These are phyloP conservation scores for Indicator indicator DNA, from an alignment of 2,113 vertebrate genomes.

Conservation along the genomic window DNA sequence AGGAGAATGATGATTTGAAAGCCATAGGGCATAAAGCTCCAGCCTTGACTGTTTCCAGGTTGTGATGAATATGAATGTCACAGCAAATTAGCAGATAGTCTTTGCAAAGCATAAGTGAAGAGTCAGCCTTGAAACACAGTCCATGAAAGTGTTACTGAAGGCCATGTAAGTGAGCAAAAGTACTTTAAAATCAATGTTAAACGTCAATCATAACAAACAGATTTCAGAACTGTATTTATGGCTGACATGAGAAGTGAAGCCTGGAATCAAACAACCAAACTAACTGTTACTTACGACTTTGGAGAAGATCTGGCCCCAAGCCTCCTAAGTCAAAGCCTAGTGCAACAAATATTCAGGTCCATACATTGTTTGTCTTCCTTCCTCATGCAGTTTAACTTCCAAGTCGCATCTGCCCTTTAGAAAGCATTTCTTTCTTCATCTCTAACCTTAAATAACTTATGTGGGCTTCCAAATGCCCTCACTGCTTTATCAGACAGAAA, in stretches of 20 bases:
- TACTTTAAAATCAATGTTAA: conserved; percentile 18
- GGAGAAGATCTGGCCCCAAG: neutral
- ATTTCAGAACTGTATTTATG: neutral
- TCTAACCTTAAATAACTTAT: neutral
- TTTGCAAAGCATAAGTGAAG: neutral
- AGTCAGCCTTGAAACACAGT: conserved; percentile 24
- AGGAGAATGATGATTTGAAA: neutral
- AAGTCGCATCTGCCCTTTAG: neutral
- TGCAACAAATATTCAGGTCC: neutral
- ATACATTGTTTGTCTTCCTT: neutral
- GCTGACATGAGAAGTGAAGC: neutral
- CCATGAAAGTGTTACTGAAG: neutral
- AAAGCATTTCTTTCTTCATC: neutral
- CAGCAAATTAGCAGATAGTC: neutral
- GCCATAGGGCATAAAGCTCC: neutral
- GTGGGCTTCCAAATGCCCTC: neutral
- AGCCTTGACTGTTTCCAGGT: conserved; percentile 2
- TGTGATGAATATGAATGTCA: neutral
- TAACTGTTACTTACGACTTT: neutral
- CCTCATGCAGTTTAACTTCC: neutral
- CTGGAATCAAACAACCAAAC: conserved; percentile 1
- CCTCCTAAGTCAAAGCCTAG: neutral
- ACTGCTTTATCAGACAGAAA: neutral
- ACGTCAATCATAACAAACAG: neutral
- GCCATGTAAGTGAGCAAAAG: neutral